These are phyloP conservation scores for Drosophila algonquin DNA, from an alignment of 2,888 invertebrate genomes.

Conservation along the genomic window DNA sequence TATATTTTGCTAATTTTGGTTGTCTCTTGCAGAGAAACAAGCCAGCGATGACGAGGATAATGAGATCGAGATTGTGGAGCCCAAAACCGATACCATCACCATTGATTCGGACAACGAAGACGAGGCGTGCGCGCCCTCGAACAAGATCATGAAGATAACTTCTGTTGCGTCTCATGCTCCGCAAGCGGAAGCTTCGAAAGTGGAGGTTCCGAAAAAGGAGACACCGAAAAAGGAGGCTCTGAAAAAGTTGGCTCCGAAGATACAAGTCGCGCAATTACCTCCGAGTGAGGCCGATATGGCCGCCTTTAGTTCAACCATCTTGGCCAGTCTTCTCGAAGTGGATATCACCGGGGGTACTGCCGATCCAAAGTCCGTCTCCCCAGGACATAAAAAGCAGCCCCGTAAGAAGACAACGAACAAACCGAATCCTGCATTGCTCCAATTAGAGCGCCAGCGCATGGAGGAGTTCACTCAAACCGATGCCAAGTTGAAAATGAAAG, in stretches of 20 bases:
- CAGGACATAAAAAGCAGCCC: constrained; percentile 78
- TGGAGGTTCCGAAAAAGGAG: constrained; percentile 8
- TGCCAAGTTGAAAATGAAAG: constrained; percentile 80
- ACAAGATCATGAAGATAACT: constrained; percentile 40
- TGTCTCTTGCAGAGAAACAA: constrained; percentile 80
- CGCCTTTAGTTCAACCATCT: constrained; percentile 71
- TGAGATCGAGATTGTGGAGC: constrained; percentile 84
- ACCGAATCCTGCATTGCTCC: constrained; percentile 82
- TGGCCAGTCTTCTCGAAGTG: constrained; percentile 82
- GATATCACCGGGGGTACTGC: constrained; percentile 71
- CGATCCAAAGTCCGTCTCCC: constrained; percentile 24
- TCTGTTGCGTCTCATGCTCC: constrained; percentile 47
- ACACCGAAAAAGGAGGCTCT: constrained; percentile 7
- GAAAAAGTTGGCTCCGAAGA: constrained; percentile 14
- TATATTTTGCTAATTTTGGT: neutral
- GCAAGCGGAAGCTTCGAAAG: constrained; percentile 15
- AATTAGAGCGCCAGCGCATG: constrained; percentile 80
- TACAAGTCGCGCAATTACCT: neutral
- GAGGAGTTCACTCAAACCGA: constrained; percentile 81
- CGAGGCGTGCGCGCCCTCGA: constrained; percentile 49
- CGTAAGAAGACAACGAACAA: constrained; percentile 82
- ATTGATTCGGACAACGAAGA: constrained; percentile 84
- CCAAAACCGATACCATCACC: constrained; percentile 83
- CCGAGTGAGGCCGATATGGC: constrained; percentile 60
- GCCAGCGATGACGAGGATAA: constrained; percentile 83